Evolutionary conservation across 2,888 invertebrate species (phyloP), one percentile per base, ranked within the genome.

Genomic region (Frankliniella intonsa): DNA sequence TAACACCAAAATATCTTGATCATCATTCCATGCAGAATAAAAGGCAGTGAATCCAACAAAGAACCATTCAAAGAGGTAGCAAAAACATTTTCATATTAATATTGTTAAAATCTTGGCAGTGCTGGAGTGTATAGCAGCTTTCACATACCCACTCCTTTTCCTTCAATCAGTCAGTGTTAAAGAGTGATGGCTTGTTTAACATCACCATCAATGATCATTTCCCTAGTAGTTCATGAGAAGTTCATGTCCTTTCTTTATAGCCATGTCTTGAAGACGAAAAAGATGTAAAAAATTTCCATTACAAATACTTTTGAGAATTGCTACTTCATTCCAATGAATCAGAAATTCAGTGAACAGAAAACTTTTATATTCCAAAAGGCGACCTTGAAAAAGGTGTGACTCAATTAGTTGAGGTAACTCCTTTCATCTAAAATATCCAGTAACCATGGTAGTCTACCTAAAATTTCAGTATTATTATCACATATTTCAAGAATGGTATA

Each of bases 31-130:
- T 76, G 69, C 69, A 76, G 69, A 76, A 25, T 76, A 25, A 76
- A 25, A 76, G 69, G 69, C 69, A 76, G 69, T 76, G 69, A 76
- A 25, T 76, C 69, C 69, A 76, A 76, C 69, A 25, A 25, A 76
- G 22, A 76, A 76, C 69, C 69, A 76, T 76, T 76, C 69, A 76
- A 76, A 76, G 69, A 76, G 69, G 69, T 76, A 76, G 69, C 69
- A 76, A 76, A 76, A 76, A 76, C 69, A 22, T 76, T 55, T 55
- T 55, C 55, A 55, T 55, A 55, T 25, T 76, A 76, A 76, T 76
- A 76, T 76, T 76, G 69, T 76, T 76, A 76, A 76, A 76, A 76
- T 76, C 69, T 76, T 76, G 69, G 69, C 69, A 76, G 69, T 76
- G 69, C 69, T 76, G 69, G 69, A 76, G 69, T 76, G 25, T 76